These are phyloP conservation scores for Brachyopa scutellaris DNA, from an alignment of 2,888 invertebrate species.

Conservation along the genomic window DNA sequence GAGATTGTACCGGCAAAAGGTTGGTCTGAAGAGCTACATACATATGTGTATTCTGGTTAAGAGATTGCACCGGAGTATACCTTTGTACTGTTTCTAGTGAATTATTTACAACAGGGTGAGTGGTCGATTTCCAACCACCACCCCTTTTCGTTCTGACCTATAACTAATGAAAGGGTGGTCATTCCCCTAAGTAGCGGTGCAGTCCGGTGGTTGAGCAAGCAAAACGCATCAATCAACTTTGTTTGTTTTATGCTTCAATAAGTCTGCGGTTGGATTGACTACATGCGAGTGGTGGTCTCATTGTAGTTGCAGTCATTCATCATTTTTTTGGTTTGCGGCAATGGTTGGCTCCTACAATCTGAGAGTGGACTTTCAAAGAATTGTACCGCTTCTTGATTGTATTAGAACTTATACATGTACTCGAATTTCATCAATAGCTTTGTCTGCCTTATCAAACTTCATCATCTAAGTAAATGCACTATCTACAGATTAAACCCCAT, in stretches of 20 bases:
- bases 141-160: constrained; percentile 18
- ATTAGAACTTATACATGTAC: too few relatives aligned
- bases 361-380: too few relatives aligned
- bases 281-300: neutral
- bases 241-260: constrained; percentile 61
- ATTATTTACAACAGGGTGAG: neutral
- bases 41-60: constrained; percentile 10
- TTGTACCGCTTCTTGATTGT: too few relatives aligned
- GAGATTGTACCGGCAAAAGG: neutral
- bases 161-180: constrained; percentile 60
- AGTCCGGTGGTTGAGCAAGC: constrained; percentile 43
- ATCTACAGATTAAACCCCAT: too few relatives aligned
- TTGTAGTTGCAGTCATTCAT: constrained; percentile 50
- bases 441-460: too few relatives aligned
- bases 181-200: constrained; percentile 38
- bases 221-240: constrained; percentile 63
- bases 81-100: constrained; percentile 25
- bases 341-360: too few relatives aligned
- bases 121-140: constrained; percentile 2
- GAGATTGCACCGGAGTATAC: constrained; percentile 18
- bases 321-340: constrained; percentile 58
- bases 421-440: too few relatives aligned
- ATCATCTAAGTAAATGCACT: too few relatives aligned
- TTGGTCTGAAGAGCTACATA: neutral
- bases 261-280: constrained; percentile 37